A percentile compares a stretch with the other conserved stretches of the same genome.
Conservation (phyloP, 2,113 vertebrate genomes). For the Vombatus ursinus region DNA sequence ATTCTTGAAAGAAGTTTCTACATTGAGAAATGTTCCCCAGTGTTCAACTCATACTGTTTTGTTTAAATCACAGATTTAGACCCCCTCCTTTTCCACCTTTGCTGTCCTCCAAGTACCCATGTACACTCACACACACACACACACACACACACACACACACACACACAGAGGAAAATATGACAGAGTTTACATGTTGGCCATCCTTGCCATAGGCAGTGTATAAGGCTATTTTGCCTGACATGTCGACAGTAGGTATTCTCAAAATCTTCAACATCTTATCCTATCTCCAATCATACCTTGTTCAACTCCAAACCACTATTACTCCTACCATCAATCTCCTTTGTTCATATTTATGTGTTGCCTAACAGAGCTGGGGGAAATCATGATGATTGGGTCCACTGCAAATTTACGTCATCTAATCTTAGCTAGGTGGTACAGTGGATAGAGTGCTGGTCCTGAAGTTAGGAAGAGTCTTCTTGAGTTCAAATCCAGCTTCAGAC, state of each 20-base stretch:
- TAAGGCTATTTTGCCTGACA: background rate
- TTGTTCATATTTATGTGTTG: background rate
- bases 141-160: too few relatives aligned
- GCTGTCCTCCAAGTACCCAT: too few relatives aligned
- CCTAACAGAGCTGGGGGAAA: background rate
- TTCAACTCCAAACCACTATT: background rate
- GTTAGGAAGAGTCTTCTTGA: background rate
- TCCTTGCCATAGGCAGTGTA: background rate
- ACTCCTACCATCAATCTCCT: background rate
- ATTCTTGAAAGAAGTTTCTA: background rate
- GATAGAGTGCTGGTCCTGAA: background rate
- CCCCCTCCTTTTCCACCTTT: too few relatives aligned
- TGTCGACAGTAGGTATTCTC: background rate
- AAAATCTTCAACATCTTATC: background rate
- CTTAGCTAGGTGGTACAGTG: background rate
- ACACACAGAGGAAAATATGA: too few relatives aligned
- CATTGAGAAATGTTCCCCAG: background rate
- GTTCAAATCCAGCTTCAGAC: too few relatives aligned
- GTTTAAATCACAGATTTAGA: too few relatives aligned
- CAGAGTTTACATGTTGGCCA: too few relatives aligned
- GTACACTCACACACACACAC: too few relatives aligned
- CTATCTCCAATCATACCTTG: background rate
- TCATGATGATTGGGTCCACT: background rate
- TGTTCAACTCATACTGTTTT: too few relatives aligned
- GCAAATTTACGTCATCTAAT: background rate